Base-by-base conservation (phyloP, 2,797 vertebrate genomes). In the Bryconaethiops microstoma region DNA sequence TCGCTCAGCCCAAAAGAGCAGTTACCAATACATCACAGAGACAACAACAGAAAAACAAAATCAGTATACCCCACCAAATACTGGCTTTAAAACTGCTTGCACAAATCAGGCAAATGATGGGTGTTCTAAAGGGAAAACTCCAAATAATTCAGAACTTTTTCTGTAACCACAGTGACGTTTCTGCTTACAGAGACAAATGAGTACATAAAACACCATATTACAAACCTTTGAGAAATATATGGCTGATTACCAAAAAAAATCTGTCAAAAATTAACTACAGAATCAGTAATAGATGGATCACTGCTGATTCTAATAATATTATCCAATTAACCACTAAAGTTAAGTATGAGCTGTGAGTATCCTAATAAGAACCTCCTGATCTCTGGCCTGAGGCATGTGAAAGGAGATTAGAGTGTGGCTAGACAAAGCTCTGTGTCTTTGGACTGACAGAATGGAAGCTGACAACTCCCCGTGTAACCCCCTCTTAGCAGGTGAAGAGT, bases 401-500 rank as follows among this genome's bases (percentile, higher is more conserved):
- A 77, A 73, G 60, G 14, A 67, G 74, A 84, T 77, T 74, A 78
- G 17, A 65, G 60, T 39, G 12, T 62, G 48, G 64, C 40, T 57
- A 77, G 52, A 70, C 55, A 68, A 57, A 74, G 74, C 73, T 81
- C 62, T 65, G 59, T 52, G 35, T 69, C 54, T 71, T 48, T 64
- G 67, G 48, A 23, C 45, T 65, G 57, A 76, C 52, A 42, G 68
- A 83, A 86, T 74, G 63, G 16, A 35, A 83, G 67, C 25, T 81
- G 81, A 83, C 71, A 82, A 72, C 42, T 73, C n/a, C 76, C 19
- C 70, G 50, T 64, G 70, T 70, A 57, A 79, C 40, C 45, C 50
- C 35, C 62, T 76, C 78, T 65, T 50, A 79, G 69, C 63, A 63
- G 54, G 55, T 55, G 23, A 69, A 67, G 42, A 19, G 42, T 62